phyloP scores from a whole-genome alignment of 1,140 invertebrate species.

The Heliconius congener region DNA sequence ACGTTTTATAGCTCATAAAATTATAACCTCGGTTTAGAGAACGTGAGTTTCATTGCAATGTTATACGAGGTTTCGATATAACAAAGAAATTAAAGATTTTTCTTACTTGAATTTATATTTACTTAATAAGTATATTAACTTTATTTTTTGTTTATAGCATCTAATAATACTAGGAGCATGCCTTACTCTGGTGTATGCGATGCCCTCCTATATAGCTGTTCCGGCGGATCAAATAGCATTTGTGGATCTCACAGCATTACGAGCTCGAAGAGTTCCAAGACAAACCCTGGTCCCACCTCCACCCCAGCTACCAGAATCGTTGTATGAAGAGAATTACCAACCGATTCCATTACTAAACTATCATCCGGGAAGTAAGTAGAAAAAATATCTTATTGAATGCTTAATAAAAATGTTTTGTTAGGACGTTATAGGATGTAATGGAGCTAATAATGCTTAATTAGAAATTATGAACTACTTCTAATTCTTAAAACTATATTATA shows the following conservation, averaged over 20 bases:
- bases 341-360: slow-evolving; percentile 59
- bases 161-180: slow-evolving; percentile 55
- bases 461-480: no score
- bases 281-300: slow-evolving; percentile 66
- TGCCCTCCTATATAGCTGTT: slow-evolving; percentile 83
- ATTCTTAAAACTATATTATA: no score
- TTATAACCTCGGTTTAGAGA: background rate
- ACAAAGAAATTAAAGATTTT: background rate
- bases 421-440: no score
- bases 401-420: no score
- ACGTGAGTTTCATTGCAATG: background rate
- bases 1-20: background rate
- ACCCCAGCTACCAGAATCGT: slow-evolving; percentile 50
- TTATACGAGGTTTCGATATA: background rate
- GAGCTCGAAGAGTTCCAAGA: slow-evolving; percentile 61
- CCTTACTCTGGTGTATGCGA: slow-evolving; percentile 64
- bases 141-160: slow-evolving; percentile 48
- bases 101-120: background rate
- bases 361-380: slow-evolving; percentile 57
- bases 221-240: slow-evolving; percentile 82
- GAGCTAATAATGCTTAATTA: no score
- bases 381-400: no score
- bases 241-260: slow-evolving; percentile 62
- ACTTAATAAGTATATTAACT: background rate
- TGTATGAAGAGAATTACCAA: slow-evolving; percentile 64